Base-by-base conservation (phyloP, 2,113 vertebrate genomes). In the Todiramphus saurophagus region DNA sequence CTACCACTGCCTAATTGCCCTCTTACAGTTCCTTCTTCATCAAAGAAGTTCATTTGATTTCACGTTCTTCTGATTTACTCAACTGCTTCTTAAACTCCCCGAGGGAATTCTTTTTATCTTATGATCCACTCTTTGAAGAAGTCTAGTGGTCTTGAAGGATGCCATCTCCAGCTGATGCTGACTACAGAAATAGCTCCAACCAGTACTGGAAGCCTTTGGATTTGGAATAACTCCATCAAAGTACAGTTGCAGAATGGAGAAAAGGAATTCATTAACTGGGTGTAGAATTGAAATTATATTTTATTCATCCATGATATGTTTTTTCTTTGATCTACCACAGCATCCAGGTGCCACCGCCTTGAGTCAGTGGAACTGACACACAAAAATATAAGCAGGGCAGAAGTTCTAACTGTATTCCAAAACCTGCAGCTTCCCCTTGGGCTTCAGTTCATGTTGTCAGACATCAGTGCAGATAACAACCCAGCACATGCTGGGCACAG, bases 311-410 rank as follows among this genome's bases (percentile, higher is more conserved):
- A 80, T 89, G 84, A 75, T 81, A 84, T 13, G 10, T 72, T 92
- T 92, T 83, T 77, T 6, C 79, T 94, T 96, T 96, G 79, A 95
- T 96, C 83, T 94, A 16, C 62, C 66, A 75, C 55, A 84, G 87
- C 91, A 95, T 58, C 74, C 92, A 84, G 89, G 94, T 96, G 94
- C 55, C 73, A 68, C 24, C 72, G 90, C 85, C 66, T 91, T 91
- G 74, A 95, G 67, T 76, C 87, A 83, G 81, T 79, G 63, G 84
- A 87, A 41, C 0, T 59, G 82, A 91, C 59, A 83, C 68, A 50
- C 15, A 66, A 78, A 94, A 92, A 70, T 56, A 68, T 8, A 81
- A 93, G 62, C 86, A 72, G 86, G 83, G 80, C 69, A 92, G 80
- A 79, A 92, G 19, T 62, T 90, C 28, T 68, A 87, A 83, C 89